Base-by-base conservation (phyloP, 2,113 vertebrate species). In the Thymallus thymallus region DNA sequence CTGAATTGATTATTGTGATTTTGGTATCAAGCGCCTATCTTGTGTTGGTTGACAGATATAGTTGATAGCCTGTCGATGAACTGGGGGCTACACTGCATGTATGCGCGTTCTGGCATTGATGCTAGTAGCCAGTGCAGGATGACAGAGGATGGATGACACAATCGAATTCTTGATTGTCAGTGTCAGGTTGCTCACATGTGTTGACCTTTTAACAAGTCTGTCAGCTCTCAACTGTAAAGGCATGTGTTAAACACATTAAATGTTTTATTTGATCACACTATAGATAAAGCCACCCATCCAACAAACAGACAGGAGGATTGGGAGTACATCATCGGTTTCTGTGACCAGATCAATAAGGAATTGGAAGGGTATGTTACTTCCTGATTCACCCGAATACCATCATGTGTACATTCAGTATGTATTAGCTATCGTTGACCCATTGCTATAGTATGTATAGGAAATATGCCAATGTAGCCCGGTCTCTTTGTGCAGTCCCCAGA, bases 251-350 rank as follows among this genome's bases (percentile, higher is more conserved):
- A 35, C n/a, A 64, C 18, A 26, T n/a, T 12, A 51, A 32, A 68
- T 58, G n/a, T 80, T 13, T 81, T 24, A 32, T 76, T 75, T 22
- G 9, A 7, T 66, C 29, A 35, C 7, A 32, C 18, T 22, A 92
- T 82, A 99, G 97, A 99, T 91, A 99, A 98, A 94, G 96, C 97
- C 91, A 99, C 97, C 80, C 98, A 97, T 82, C 96, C 96, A 32
- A 94, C 93, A 68, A 99, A 99, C 88, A 93, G 98, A 69, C 96
- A 98, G 76, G 98, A 99, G 81, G 98, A 99, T 88, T 99, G 98
- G 98, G 98, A 99, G 71, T 99, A 99, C 82, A 98, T 99, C 72
- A 99, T 99, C 0, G 96, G 97, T 79, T 99, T 99, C 92, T 99
- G 98, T 86, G 98, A 99, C 88, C 98, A 99, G 87, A 95, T 99